Evolutionary conservation across 2,113 vertebrate species (phyloP), one percentile per base, ranked within the genome.

Genomic region (Calypte anna): DNA sequence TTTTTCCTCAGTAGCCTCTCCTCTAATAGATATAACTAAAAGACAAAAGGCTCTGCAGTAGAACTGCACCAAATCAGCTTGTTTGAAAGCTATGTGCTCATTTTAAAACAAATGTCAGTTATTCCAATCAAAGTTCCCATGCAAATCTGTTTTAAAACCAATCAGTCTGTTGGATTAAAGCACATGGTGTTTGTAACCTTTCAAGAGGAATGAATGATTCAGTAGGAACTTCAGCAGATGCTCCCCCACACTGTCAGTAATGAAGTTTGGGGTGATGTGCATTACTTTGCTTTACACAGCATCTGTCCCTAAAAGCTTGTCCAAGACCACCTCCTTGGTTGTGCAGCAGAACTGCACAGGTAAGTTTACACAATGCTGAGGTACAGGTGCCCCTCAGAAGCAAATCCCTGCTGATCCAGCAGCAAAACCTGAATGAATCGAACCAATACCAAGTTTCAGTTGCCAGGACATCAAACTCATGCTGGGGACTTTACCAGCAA

Each of bases 201-300:
- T 67, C 67, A 70, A 70, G 48, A 81, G 31, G 30, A 88, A 87
- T 68, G 31, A 87, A 48, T 84, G 94, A 90, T 93, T 74, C 75
- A 94, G 59, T 25, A 80, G 63, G 53, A 91, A 59, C 51, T 76
- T 38, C 66, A 64, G 61, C 53, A 93, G 46, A 74, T 73, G 86
- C 19, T 68, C 48, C 44, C 51, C 64, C 82, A 73, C 7, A 2
- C 30, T 82, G 58, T 58, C 67, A 33, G 55, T 63, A 86, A 63
- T 16, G 43, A 78, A 87, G 40, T 66, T 73, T 62, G 43, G 36
- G 72, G 38, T 63, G 68, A 77, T 94, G 55, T 86, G 46, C 74
- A 70, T 81, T 86, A 33, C 82, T 77, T 86, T 67, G 58, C 31
- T 80, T 80, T 51, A 86, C 24, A 66, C 25, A 59, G 40, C 64